Conservation (phyloP, 2,113 vertebrate species). For the Manacus vitellinus region DNA sequence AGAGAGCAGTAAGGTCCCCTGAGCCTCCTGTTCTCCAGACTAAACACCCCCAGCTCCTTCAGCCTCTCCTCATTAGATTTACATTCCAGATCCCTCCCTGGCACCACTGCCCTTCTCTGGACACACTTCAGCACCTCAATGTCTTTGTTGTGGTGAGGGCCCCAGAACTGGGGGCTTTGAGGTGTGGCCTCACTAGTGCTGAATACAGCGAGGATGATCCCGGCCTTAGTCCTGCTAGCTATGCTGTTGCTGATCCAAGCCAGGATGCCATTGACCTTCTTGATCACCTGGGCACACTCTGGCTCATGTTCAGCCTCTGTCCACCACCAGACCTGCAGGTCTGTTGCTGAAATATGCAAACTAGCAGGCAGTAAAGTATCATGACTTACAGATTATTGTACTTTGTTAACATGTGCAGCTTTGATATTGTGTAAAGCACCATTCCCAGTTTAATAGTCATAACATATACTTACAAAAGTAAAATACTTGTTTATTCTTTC, state of each 20-base stretch:
- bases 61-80: background rate
- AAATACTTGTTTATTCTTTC: background rate
- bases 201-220: background rate
- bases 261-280: background rate
- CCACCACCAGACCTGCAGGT: background rate
- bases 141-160: background rate
- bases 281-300: background rate
- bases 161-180: background rate
- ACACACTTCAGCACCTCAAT: background rate
- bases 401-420: background rate
- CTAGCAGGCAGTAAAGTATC: background rate
- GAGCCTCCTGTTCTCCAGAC: background rate
- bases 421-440: background rate
- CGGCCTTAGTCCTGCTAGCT: background rate
- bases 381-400: background rate
- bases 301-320: background rate
- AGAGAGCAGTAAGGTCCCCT: background rate
- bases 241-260: background rate
- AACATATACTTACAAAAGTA: background rate
- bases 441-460: background rate
- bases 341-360: background rate
- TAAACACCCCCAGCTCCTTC: background rate
- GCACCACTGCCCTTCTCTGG: background rate
- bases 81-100: background rate
- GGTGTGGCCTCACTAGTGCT: rapidly evolving